Evolutionary conservation across 2,113 vertebrate species (phyloP).

Genomic region (Nymphicus hollandicus): DNA sequence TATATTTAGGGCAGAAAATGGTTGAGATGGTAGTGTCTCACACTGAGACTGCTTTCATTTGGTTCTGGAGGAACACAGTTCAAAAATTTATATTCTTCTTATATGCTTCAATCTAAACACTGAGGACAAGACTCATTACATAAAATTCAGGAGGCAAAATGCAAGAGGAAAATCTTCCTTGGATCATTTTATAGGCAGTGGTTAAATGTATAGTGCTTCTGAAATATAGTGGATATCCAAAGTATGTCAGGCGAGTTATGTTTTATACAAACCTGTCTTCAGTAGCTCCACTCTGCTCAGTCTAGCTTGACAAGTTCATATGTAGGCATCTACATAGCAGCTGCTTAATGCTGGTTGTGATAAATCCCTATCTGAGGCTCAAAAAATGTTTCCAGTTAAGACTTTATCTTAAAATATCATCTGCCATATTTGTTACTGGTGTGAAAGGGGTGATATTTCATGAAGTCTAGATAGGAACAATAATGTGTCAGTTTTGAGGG

Average conservation of each 20-base stretch:
- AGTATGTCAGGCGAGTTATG: not conserved
- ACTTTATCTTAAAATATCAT: constrained; percentile 21
- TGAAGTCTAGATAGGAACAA: not conserved
- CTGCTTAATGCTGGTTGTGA: not conserved
- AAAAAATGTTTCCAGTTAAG: not conserved
- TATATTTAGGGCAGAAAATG: not conserved
- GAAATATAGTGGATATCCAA: not conserved
- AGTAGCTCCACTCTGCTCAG: not conserved
- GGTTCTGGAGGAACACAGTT: not conserved
- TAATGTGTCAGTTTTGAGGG: not conserved
- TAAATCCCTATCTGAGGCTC: not conserved
- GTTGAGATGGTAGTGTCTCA: not conserved
- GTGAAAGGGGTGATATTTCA: not conserved
- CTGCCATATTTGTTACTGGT: not conserved
- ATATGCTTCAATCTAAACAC: not conserved
- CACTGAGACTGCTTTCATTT: not conserved
- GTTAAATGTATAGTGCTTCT: not conserved
- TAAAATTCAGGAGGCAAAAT: not conserved
- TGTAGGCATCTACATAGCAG: not conserved
- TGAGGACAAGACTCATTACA: not conserved
- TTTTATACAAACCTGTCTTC: not conserved
- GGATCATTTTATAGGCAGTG: not conserved
- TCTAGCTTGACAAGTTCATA: not conserved
- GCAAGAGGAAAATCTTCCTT: not conserved
- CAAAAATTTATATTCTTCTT: not conserved